Percentiles rank a stretch among this genome's conserved stretches.
phyloP scores from a whole-genome alignment of 2,797 vertebrate species.

The Potorous gilbertii region DNA sequence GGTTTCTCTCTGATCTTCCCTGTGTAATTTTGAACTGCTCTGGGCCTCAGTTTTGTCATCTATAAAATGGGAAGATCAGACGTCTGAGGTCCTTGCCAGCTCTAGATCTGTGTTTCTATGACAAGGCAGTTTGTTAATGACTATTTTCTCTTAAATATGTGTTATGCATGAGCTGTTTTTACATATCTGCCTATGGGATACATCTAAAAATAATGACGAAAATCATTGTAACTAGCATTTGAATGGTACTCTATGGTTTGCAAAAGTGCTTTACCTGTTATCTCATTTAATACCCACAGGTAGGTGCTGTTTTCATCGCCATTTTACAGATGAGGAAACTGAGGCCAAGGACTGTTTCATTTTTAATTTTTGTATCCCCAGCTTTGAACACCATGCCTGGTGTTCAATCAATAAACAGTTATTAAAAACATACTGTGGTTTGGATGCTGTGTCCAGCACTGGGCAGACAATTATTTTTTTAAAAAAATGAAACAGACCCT shows the following conservation, averaged over 20 bases:
- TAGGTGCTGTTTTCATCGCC: background rate
- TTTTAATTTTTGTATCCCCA: background rate
- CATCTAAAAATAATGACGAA: background rate
- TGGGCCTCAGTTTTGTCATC: background rate
- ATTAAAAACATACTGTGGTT: background rate
- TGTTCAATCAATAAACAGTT: background rate
- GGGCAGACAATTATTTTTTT: background rate
- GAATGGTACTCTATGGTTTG: background rate
- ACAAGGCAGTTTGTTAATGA: background rate
- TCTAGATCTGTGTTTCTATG: background rate
- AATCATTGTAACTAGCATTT: background rate
- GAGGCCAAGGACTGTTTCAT: background rate
- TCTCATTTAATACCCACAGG: background rate
- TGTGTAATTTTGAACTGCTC: background rate
- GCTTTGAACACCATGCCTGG: background rate
- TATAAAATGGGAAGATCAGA: background rate
- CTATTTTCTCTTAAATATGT: background rate
- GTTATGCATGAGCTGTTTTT: background rate
- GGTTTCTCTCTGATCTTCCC: background rate
- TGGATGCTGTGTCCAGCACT: background rate
- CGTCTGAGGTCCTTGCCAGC: background rate
- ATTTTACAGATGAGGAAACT: background rate
- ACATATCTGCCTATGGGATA: background rate
- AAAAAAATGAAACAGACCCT: background rate
- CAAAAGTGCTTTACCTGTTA: background rate